Base-by-base conservation (phyloP, 2,888 invertebrate species). In the Drosophila anceps region DNA sequence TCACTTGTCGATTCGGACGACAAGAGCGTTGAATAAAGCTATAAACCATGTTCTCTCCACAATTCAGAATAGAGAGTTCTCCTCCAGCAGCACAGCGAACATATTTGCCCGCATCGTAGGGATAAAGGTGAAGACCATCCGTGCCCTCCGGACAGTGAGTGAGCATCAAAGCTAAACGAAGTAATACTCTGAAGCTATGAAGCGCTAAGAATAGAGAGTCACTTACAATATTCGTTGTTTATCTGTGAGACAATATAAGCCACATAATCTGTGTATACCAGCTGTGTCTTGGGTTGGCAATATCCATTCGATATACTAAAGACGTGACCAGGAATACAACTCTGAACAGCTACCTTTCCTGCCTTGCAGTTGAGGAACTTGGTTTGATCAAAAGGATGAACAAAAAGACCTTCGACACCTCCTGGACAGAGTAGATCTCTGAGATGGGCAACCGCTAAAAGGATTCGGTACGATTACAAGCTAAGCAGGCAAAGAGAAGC, bases 281-380 rank as follows among this genome's bases (percentile, higher is more conserved):
- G 94, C 67, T 94, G 94, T 31, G 92, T 85, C 1, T 95, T 94
- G 81, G 92, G 93, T 84, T 95, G 95, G 81, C 96, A 96, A 39
- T 93, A 92, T 7, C 92, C 92, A 15, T 93, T 86, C 0, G 85
- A 83, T 4, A 95, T 94, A 90, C 95, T 95, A 87, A 96, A 96
- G 4, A 95, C 93, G 0, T 95, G 95, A 5, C 94, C 94, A 0
- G 95, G 94, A 0, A 94, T 93, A 83, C 96, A 96, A 37, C 94
- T 94, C 79, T 95, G 95, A 1, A 95, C 93, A 53, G 93, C 93
- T 0, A 95, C 94, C 57, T 95, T 93, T 0, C 96, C 96, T 73
- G 94, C 94, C 94, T 94, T 95, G 82, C 96, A 96, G 82, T 95
- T 95, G 20, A 96, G 93, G 84, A 95, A 96, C 82, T 94, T 94